Percentiles rank a stretch among this genome's conserved stretches.
Evolutionary conservation across 2,113 vertebrate genomes (phyloP).

Genomic region (Anseranas semipalmata): DNA sequence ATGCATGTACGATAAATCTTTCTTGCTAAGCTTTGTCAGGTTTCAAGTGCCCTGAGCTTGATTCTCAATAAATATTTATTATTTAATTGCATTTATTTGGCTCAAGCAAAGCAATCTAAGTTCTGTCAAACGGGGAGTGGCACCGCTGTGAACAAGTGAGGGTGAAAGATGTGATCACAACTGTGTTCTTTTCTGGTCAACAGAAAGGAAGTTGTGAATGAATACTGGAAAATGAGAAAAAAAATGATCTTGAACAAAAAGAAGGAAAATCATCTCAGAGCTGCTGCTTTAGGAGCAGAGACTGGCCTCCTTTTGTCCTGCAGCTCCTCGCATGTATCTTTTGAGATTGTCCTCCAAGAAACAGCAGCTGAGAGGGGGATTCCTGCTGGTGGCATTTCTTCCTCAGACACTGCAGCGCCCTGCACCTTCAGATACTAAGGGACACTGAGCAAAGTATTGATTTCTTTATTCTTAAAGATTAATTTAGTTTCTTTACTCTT

Average conservation of each 20-base stretch:
- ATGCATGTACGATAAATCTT: background rate
- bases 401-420: background rate
- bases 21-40: background rate
- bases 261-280: background rate
- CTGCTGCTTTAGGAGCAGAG: background rate
- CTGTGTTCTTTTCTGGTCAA: background rate
- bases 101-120: background rate
- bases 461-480: background rate
- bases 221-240: background rate
- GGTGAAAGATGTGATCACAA: background rate
- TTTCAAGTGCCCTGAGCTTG: background rate
- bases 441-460: background rate
- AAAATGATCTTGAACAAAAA: background rate
- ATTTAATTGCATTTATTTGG: background rate
- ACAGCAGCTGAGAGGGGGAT: background rate
- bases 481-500: background rate
- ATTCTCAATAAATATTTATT: background rate
- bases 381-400: background rate
- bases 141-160: background rate
- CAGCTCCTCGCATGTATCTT: background rate
- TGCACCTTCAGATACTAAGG: background rate
- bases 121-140: background rate
- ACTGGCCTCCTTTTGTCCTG: background rate
- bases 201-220: background rate
- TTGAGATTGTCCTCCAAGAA: background rate